Evolutionary conservation across 2,888 invertebrate genomes (phyloP).

Genomic region (Parochlus steinenii): DNA sequence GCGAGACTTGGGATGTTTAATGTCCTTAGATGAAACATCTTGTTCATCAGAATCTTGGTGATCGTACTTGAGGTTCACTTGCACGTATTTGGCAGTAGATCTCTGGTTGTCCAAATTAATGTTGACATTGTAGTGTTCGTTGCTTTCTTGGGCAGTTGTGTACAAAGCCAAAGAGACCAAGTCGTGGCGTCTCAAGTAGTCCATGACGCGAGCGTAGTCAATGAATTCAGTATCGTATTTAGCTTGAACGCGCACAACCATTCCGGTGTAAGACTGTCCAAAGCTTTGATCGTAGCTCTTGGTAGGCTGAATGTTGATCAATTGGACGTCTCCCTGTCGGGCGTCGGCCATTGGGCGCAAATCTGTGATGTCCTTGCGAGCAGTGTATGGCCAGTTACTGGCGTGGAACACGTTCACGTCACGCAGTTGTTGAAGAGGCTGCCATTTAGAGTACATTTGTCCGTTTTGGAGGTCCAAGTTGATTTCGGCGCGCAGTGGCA

Average conservation of each 20-base stretch:
- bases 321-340: slow-evolving; percentile 31
- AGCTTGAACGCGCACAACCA: slow-evolving; percentile 35
- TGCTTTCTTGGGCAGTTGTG: slow-evolving; percentile 13
- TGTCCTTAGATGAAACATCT: slow-evolving; percentile 20
- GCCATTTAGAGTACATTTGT: slow-evolving; percentile 32
- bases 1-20: slow-evolving; percentile 11
- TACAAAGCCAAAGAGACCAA: slow-evolving; percentile 5
- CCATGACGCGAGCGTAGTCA: slow-evolving; percentile 22
- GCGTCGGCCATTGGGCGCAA: slow-evolving; percentile 35
- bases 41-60: slow-evolving; percentile 11
- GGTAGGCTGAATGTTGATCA: slow-evolving; percentile 28
- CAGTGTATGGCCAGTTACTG: slow-evolving; percentile 46
- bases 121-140: slow-evolving; percentile 15
- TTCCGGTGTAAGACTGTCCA: slow-evolving; percentile 35
- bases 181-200: slow-evolving; percentile 9
- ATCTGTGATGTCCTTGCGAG: slow-evolving; percentile 37
- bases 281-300: slow-evolving; percentile 25
- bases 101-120: slow-evolving; percentile 14
- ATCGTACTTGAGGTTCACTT: slow-evolving; percentile 16
- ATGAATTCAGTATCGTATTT: slow-evolving; percentile 35
- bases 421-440: slow-evolving; percentile 33
- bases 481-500: slow-evolving; percentile 35
- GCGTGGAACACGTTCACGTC: slow-evolving; percentile 37
- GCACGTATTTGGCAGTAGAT: slow-evolving; percentile 15
- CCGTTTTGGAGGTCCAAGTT: slow-evolving; percentile 33